Percentiles rank a stretch among this genome's conserved stretches.
These are phyloP conservation scores for Pelochelys cantorii DNA, from an alignment of 2,797 vertebrate species.

Conservation along the genomic window DNA sequence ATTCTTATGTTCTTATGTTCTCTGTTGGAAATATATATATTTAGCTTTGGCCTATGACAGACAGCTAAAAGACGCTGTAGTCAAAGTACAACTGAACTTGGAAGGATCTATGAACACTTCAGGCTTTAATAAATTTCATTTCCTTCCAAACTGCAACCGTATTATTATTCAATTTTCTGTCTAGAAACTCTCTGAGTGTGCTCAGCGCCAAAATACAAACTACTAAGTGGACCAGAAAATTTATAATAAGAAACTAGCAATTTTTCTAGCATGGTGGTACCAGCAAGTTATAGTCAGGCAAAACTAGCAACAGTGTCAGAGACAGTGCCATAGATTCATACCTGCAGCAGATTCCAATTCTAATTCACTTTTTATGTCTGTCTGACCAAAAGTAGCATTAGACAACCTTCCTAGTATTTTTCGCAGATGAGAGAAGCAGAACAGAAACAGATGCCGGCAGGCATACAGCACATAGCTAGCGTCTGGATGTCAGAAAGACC, in stretches of 20 bases:
- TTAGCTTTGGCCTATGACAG: background rate
- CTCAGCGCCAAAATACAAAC: background rate
- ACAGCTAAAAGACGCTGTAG: background rate
- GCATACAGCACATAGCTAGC: background rate
- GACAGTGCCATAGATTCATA: background rate
- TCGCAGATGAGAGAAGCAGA: background rate
- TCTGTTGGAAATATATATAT: background rate
- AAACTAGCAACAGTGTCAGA: background rate
- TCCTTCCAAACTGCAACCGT: background rate
- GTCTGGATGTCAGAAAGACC: conserved; percentile 10
- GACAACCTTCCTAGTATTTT: background rate
- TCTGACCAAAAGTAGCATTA: background rate
- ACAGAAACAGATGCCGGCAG: conserved; percentile 36
- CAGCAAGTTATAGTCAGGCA: background rate
- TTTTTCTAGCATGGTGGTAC: background rate
- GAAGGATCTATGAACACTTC: background rate
- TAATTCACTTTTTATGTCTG: background rate
- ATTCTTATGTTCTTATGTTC: background rate
- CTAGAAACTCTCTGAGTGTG: background rate
- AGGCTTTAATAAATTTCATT: background rate
- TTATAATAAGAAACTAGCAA: background rate
- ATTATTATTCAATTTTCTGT: background rate
- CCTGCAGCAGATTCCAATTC: background rate
- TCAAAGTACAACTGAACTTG: background rate
- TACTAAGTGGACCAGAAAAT: background rate